Percentiles rank a stretch among this genome's conserved stretches.
These are phyloP conservation scores for Haemorhous mexicanus DNA, from an alignment of 2,113 vertebrate species.

Conservation along the genomic window DNA sequence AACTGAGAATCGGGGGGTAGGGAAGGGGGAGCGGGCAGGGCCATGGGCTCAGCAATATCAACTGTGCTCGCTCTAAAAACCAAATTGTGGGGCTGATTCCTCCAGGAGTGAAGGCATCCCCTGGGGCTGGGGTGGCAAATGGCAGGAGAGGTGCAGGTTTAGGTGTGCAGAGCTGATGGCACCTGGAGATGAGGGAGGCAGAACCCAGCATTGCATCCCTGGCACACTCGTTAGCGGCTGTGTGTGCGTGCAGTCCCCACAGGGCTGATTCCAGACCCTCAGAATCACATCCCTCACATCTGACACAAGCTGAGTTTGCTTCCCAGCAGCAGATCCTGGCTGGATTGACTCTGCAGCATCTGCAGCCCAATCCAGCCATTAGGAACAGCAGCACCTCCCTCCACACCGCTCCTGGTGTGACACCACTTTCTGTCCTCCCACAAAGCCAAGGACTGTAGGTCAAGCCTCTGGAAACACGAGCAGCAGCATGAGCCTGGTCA, in stretches of 20 bases:
- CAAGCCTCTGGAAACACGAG: not conserved
- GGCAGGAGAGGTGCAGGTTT: not conserved
- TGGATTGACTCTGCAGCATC: not conserved
- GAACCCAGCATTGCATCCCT: not conserved
- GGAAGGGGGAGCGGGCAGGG: not conserved
- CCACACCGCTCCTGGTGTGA: accelerated
- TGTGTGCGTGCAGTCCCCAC: not conserved
- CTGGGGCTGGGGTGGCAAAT: not conserved
- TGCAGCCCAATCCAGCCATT: accelerated
- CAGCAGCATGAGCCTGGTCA: not conserved
- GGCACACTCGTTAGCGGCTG: not conserved
- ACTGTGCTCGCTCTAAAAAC: not conserved
- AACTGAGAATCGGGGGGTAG: constrained; percentile 45
- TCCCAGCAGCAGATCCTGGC: not conserved
- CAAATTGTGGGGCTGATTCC: not conserved
- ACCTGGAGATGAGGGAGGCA: not conserved
- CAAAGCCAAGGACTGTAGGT: not conserved
- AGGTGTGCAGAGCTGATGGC: accelerated
- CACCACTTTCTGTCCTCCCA: not conserved
- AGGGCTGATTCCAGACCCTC: not conserved
- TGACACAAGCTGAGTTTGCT: not conserved
- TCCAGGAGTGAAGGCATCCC: not conserved
- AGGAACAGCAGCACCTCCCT: not conserved
- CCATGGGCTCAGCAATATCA: not conserved
- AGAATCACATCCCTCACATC: not conserved